These are phyloP conservation scores for Myotis vivesi DNA, from an alignment of 2,797 vertebrate species.

Conservation along the genomic window DNA sequence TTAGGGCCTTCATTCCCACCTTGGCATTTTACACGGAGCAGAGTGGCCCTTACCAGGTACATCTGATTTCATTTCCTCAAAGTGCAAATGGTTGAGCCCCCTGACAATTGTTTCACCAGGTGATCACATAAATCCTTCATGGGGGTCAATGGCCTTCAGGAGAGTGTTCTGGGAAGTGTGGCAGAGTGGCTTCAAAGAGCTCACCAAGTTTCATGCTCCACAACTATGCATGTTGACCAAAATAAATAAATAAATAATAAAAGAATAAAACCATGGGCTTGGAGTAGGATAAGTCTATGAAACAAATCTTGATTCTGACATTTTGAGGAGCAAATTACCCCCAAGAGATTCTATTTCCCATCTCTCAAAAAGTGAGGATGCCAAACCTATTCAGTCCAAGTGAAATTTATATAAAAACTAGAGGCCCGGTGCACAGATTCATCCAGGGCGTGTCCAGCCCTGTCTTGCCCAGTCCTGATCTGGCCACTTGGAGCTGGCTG, in stretches of 20 bases:
- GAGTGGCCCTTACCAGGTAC: constrained; percentile 1
- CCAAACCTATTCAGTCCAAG: not conserved
- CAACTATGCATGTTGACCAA: not conserved
- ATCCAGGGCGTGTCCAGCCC: too few relatives aligned
- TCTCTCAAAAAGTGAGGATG: not conserved
- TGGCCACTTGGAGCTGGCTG: accelerated
- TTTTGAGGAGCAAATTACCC: not conserved
- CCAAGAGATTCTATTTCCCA: not conserved
- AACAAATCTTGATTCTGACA: not conserved
- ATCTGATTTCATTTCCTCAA: constrained; percentile 43
- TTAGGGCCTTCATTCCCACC: not conserved
- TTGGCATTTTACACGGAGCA: not conserved
- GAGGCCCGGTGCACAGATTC: too few relatives aligned
- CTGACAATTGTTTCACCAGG: constrained; percentile 9
- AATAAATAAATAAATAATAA: not conserved
- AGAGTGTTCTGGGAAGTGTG: not conserved
- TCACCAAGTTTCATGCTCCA: not conserved
- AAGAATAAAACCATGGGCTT: not conserved
- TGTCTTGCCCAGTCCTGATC: too few relatives aligned
- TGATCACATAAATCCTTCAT: constrained; percentile 47
- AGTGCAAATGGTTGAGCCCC: not conserved
- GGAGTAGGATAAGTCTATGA: not conserved
- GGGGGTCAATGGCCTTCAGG: not conserved
- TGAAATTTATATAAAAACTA: not conserved
- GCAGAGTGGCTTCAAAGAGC: not conserved